phyloP scores from a whole-genome alignment of 2,113 vertebrate genomes.

The Loxodonta africana region DNA sequence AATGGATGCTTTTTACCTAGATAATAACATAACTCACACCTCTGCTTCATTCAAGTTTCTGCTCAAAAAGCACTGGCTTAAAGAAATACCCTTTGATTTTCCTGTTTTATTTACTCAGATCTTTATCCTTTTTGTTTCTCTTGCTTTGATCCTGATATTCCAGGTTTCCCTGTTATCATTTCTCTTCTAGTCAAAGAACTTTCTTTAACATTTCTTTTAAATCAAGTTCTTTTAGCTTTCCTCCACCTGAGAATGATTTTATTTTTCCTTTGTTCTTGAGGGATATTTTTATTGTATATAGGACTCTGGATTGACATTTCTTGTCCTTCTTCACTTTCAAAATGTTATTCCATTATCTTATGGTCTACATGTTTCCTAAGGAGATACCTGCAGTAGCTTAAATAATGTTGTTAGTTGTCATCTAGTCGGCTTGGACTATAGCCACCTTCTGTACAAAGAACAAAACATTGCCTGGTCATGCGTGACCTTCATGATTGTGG shows the following conservation, averaged over 20 bases:
- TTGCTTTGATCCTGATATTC: background rate
- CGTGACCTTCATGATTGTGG: background rate
- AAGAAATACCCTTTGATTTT: background rate
- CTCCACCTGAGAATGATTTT: background rate
- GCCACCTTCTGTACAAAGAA: background rate
- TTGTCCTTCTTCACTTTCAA: background rate
- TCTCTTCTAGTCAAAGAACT: background rate
- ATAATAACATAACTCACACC: background rate
- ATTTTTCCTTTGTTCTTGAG: constrained; percentile 28
- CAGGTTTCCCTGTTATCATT: background rate
- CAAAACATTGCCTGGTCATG: background rate
- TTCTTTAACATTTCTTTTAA: background rate
- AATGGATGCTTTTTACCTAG: background rate
- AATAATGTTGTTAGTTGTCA: background rate
- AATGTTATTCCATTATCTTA: background rate
- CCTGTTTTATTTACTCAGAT: background rate
- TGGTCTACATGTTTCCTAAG: background rate
- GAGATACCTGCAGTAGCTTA: background rate
- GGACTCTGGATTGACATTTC: background rate
- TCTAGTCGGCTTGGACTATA: background rate
- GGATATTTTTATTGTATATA: background rate
- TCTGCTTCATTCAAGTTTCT: constrained; percentile 16
- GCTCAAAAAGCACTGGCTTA: background rate
- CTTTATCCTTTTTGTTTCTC: background rate
- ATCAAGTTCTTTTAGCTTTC: background rate